Base-by-base conservation (phyloP, 1,140 invertebrate genomes). In the Sinonovacula constricta region DNA sequence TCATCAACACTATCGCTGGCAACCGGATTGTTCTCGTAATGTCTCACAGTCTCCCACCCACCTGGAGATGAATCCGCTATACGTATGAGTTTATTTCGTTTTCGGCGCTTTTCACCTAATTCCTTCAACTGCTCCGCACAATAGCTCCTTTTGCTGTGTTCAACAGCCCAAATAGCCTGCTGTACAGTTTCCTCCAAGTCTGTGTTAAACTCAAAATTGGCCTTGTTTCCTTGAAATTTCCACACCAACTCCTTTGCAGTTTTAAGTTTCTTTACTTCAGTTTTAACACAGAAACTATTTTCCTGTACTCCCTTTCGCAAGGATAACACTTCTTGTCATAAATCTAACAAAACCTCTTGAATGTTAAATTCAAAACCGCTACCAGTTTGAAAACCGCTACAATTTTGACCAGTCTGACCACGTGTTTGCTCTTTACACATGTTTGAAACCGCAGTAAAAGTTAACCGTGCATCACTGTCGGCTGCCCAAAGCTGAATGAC, bases 1-100 rank as follows among this genome's bases (percentile, higher is more conserved):
- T 70, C 76, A 33, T 62, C 39, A 1, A 70, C 76, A 14, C 69
- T 74, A 51, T 79, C 57, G 49, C 36, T 70, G 22, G 75, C 75
- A n/a, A 78, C 28, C 10, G 51, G 31, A 30, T 67, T 49, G 15
- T 4, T n/a, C 49, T 56, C 63, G 45, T 76, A 67, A 3, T 65
- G 60, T 1, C 68, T 28, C 4, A 79, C 67, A 18, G 67, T 79
- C 22, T 72, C 68, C 67, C 77, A 79, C 3, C 75, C 66, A n/a
- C 57, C 36, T 51, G 59, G 31, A 22, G 54, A 62, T 0, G 67
- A 39, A 59, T 78, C 75, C 0, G 75, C 72, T 60, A 76, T 65
- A 22, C 63, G 45, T 28, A 76, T 66, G 3, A 76, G 54, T 51
- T 69, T 59, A 45, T 79, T 72, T 15, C 49, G 18, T 18, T 56